Conservation (phyloP, 2,797 vertebrate species). For the Alauda arvensis region DNA sequence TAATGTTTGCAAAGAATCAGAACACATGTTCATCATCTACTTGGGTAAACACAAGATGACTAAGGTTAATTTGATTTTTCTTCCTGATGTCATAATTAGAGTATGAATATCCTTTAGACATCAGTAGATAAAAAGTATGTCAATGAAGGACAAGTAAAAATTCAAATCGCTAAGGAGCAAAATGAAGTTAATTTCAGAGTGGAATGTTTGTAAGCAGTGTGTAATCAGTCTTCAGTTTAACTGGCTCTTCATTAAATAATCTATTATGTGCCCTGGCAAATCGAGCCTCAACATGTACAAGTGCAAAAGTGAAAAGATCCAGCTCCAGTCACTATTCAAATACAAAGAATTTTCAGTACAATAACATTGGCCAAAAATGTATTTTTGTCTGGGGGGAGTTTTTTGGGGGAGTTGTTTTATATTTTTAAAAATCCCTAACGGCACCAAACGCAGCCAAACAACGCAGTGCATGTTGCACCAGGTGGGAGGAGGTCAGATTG, state of each 20-base stretch:
- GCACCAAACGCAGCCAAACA: neutral
- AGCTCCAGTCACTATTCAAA: slow-evolving; percentile 15
- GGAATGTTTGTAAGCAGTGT: slow-evolving; percentile 57
- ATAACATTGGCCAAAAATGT: neutral
- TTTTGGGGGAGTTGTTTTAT: accelerated
- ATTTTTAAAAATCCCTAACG: neutral
- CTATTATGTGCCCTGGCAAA: slow-evolving; percentile 55
- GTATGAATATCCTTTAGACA: slow-evolving; percentile 42
- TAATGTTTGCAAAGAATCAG: neutral
- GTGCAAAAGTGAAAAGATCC: slow-evolving; percentile 14
- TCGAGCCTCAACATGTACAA: slow-evolving; percentile 65
- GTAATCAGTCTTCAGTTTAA: slow-evolving; percentile 68
- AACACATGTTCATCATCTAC: neutral
- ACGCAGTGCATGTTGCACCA: neutral
- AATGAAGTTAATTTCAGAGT: slow-evolving; percentile 50
- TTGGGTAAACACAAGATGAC: neutral
- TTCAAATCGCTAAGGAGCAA: slow-evolving; percentile 62
- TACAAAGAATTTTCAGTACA: neutral
- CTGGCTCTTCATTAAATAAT: slow-evolving; percentile 70
- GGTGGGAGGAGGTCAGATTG: neutral
- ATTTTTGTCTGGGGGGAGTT: neutral
- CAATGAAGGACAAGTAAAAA: slow-evolving; percentile 48
- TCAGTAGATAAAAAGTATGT: slow-evolving; percentile 59
- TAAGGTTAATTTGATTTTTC: slow-evolving; percentile 4
- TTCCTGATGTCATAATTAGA: slow-evolving; percentile 36